Conservation (phyloP, 1,140 invertebrate genomes). For the Micrasema minimum region DNA sequence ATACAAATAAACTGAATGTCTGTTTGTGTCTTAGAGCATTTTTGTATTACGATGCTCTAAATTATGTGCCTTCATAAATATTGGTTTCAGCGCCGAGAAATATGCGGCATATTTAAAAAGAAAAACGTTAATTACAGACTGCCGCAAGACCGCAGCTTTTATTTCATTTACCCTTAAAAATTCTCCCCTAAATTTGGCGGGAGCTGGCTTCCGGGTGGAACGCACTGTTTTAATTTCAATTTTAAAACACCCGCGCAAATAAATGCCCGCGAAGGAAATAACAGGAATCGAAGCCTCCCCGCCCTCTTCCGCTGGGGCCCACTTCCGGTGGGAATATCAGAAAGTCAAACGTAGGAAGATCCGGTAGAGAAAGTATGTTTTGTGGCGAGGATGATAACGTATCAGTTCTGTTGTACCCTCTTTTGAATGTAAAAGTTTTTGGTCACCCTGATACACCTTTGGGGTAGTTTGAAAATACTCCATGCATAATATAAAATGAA, state of each 20-base stretch:
- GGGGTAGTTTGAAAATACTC: conserved; percentile 15
- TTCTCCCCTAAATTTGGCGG: conserved; percentile 35
- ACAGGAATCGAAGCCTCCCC: conserved; percentile 42
- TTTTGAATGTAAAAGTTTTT: conserved; percentile 1
- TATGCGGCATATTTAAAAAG: conserved; percentile 12
- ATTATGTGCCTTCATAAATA: no score
- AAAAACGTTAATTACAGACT: conserved; percentile 31
- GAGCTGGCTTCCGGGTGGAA: conserved; percentile 25
- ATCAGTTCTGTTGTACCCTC: conserved; percentile 22
- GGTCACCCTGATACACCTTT: conserved; percentile 5
- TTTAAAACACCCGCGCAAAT: conserved; percentile 53
- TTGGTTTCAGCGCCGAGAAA: neutral
- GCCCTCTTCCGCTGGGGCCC: conserved; percentile 23
- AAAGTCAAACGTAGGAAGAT: conserved; percentile 40
- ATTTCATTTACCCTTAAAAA: conserved; percentile 53
- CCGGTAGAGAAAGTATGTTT: conserved; percentile 39
- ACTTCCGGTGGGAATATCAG: conserved; percentile 38
- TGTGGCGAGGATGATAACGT: conserved; percentile 27
- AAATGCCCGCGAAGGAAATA: conserved; percentile 41
- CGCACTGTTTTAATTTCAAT: conserved; percentile 53
- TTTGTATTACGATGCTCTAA: no score
- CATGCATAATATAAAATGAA: no score
- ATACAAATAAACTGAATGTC: no score
- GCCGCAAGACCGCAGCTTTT: conserved; percentile 34
- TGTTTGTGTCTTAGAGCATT: no score